Evolutionary conservation across 2,888 invertebrate species (phyloP).

Genomic region (Meliscaeva auricollis): DNA sequence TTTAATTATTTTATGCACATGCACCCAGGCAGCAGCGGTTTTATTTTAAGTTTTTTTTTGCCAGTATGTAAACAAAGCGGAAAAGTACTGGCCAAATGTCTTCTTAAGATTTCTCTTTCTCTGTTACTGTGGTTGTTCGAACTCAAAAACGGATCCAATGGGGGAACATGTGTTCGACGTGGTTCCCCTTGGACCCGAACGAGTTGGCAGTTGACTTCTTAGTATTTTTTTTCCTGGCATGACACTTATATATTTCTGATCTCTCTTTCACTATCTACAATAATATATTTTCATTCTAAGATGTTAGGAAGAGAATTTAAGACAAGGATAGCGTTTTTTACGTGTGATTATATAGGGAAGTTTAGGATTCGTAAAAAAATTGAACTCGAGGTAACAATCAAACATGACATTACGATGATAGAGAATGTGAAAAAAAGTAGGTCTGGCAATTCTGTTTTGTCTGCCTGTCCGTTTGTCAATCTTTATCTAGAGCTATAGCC

Average conservation of each 20-base stretch:
- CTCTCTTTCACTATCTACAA: too few relatives aligned
- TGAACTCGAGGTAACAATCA: too few relatives aligned
- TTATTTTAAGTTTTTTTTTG: conserved; percentile 30
- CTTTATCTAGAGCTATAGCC: too few relatives aligned
- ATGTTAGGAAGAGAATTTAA: too few relatives aligned
- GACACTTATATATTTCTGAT: not conserved
- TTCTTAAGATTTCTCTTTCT: conserved; percentile 44
- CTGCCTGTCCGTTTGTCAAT: too few relatives aligned
- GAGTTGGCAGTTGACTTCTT: not conserved
- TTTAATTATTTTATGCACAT: not conserved
- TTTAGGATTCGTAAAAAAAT: too few relatives aligned
- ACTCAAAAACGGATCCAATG: not conserved
- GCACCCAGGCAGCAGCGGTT: conserved; percentile 1
- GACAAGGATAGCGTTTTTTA: too few relatives aligned
- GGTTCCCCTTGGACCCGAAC: not conserved
- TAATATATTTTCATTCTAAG: too few relatives aligned
- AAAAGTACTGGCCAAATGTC: conserved; percentile 42
- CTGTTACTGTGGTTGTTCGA: conserved; percentile 11
- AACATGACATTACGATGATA: too few relatives aligned
- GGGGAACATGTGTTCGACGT: not conserved
- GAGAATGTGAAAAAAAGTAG: too few relatives aligned
- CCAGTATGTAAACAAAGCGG: conserved; percentile 37
- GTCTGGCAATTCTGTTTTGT: too few relatives aligned
- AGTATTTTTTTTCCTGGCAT: not conserved
- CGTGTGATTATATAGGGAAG: too few relatives aligned